Percentiles rank a stretch among this genome's conserved stretches.
These are phyloP conservation scores for Eurystomus glaucurus DNA, from an alignment of 2,797 vertebrate genomes.

Conservation along the genomic window DNA sequence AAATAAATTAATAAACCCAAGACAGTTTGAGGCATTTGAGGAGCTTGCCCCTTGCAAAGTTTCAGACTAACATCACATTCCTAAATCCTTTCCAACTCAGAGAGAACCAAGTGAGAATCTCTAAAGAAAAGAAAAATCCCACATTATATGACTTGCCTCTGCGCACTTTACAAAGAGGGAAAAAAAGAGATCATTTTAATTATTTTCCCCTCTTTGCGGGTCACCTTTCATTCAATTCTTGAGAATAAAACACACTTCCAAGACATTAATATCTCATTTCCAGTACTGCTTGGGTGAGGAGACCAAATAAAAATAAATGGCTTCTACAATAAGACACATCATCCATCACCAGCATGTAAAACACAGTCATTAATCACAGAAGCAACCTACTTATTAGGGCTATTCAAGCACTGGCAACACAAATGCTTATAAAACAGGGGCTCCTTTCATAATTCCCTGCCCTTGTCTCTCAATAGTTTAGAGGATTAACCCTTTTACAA, in stretches of 20 bases:
- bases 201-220: not conserved
- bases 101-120: not conserved
- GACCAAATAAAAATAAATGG: slow-evolving; percentile 36
- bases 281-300: slow-evolving; percentile 43
- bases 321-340: slow-evolving; percentile 33
- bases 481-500: slow-evolving; percentile 43
- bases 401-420: slow-evolving; percentile 62
- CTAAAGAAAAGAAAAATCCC: not conserved
- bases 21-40: not conserved
- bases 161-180: not conserved
- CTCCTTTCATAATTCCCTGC: slow-evolving; percentile 60
- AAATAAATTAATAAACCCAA: not conserved
- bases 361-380: slow-evolving; percentile 13
- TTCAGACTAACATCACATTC: not conserved
- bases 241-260: slow-evolving; percentile 6
- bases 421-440: slow-evolving; percentile 48
- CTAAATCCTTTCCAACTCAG: not conserved
- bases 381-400: slow-evolving; percentile 59
- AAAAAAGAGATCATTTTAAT: not conserved
- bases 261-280: slow-evolving; percentile 10
- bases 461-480: slow-evolving; percentile 51
- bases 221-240: not conserved
- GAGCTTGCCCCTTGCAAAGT: not conserved
- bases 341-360: slow-evolving; percentile 33
- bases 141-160: not conserved